These are phyloP conservation scores for Micrastur ruficollis DNA, from an alignment of 2,797 vertebrate species.

Conservation along the genomic window DNA sequence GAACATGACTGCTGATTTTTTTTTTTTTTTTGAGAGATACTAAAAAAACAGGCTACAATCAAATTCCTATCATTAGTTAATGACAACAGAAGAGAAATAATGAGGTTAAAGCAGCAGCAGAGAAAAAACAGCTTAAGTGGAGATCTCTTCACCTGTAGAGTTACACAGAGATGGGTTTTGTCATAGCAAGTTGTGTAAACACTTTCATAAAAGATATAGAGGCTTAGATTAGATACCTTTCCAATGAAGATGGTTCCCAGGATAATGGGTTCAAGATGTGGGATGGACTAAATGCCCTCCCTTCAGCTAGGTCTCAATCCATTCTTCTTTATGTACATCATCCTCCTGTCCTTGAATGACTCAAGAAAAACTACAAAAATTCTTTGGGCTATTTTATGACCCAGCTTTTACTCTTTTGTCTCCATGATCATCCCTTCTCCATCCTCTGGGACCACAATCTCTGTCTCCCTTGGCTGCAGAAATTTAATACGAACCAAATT, in stretches of 20 bases:
- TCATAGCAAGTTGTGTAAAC: neutral
- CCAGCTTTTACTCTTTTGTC: slow-evolving; percentile 23
- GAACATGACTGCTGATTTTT: neutral
- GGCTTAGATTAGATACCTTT: neutral
- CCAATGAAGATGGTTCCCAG: neutral
- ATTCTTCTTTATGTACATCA: neutral
- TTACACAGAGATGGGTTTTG: neutral
- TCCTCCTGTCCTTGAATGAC: neutral
- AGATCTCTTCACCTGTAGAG: neutral
- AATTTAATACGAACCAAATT: slow-evolving; percentile 1
- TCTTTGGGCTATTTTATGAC: neutral
- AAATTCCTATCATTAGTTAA: neutral
- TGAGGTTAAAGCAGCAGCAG: neutral
- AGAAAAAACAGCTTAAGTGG: neutral
- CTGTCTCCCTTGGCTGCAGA: neutral
- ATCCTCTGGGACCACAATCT: neutral
- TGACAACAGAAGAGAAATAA: neutral
- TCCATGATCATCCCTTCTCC: neutral
- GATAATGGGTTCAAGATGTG: fast-evolving
- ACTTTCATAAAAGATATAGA: neutral
- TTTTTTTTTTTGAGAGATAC: neutral
- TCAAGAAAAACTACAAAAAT: neutral
- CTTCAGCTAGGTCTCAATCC: neutral
- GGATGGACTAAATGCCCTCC: neutral
- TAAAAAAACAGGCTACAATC: neutral